Base-by-base conservation (phyloP, 2,797 vertebrate genomes). In the Sebastes steindachneri region DNA sequence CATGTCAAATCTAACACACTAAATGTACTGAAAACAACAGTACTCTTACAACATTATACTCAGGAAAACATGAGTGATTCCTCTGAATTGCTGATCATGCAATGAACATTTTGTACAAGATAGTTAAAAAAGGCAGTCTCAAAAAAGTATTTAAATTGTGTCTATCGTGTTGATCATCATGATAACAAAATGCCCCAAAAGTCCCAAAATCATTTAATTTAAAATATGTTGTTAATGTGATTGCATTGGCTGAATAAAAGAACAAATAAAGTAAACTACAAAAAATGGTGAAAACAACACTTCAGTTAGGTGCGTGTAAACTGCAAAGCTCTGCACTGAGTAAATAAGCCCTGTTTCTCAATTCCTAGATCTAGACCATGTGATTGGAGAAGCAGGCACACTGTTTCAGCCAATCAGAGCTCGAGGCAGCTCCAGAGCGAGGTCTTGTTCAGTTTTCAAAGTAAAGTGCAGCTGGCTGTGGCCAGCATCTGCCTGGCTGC, bases 331-430 rank as follows among this genome's bases (percentile, higher is more conserved):
- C 17, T 68, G 17, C 14, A 33, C 11, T 21, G 35, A 63, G 35
- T 62, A 26, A 69, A 77, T 45, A 29, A 21, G 17, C 6, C 2
- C 9, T 45, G 11, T 57, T 74, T 54, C 63, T 75, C 19, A 74
- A 63, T 62, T 6, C 25, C 6, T 15, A 25, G 6, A 64, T 77
- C 37, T 78, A 57, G 79, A 70, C 41, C 7, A 45, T 17, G 28
- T 73, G 73, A 94, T 86, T 92, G 90, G 90, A 88, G 57, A 71
- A 85, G 66, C 41, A 5, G 21, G 26, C 31, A 63, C 17, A 29
- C 26, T 33, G 62, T 9, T 74, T 37, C 68, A 92, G 78, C 95
- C 94, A 95, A 95, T 95, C 89, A 90, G 75, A 84, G 68, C 19
- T 25, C 62, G 29, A 29, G 26, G 55, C 35, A 68, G 59, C 19